Evolutionary conservation across 2,113 vertebrate species (phyloP).

Genomic region (Tonatia bakeri): DNA sequence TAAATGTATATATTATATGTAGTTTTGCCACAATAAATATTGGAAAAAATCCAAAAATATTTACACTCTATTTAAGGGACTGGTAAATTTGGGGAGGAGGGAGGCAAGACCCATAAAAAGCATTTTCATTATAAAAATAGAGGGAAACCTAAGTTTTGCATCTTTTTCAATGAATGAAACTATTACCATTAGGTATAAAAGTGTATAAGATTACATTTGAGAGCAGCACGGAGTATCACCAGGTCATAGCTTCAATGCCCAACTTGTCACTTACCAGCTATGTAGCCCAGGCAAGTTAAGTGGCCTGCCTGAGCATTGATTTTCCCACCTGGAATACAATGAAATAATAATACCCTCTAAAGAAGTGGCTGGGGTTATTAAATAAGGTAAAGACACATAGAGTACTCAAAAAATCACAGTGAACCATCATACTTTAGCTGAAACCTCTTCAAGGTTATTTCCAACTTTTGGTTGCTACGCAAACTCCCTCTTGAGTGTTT

Average conservation of each 20-base stretch:
- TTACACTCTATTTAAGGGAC: background rate
- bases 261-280: background rate
- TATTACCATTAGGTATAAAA: background rate
- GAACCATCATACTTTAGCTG: background rate
- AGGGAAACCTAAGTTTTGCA: background rate
- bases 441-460: background rate
- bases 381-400: background rate
- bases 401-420: background rate
- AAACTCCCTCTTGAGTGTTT: background rate
- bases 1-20: background rate
- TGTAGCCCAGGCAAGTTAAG: background rate
- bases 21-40: background rate
- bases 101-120: background rate
- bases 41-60: background rate
- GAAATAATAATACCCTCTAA: background rate
- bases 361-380: background rate
- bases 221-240: background rate
- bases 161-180: background rate
- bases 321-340: background rate
- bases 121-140: background rate
- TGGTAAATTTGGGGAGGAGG: background rate
- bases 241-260: background rate
- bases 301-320: fast-evolving
- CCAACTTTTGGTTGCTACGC: background rate
- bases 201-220: too few relatives aligned